Conservation (phyloP, 92 coral and sea anemone species). For the Palythoa grandis region DNA sequence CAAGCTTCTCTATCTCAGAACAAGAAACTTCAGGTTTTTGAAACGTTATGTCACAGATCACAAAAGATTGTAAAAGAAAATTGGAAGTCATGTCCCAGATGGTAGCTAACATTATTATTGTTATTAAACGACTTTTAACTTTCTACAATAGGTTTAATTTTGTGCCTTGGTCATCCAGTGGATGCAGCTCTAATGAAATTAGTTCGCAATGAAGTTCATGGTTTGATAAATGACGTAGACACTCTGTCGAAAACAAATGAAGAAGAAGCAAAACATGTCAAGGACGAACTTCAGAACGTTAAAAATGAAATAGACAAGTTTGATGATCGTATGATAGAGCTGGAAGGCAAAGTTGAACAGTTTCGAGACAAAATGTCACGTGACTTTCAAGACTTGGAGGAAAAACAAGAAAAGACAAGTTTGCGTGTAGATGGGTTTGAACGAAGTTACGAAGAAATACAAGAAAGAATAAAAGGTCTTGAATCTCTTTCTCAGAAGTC, state of each 20-base stretch:
- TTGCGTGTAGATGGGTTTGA: conserved; percentile 40
- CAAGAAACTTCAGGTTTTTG: too few relatives aligned
- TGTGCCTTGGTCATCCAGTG: conserved; percentile 80
- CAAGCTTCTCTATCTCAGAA: too few relatives aligned
- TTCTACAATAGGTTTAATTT: conserved; percentile 57
- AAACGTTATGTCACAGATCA: too few relatives aligned
- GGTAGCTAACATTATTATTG: too few relatives aligned
- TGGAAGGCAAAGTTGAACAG: conserved; percentile 23
- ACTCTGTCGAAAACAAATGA: conserved; percentile 33
- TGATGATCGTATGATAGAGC: conserved; percentile 27
- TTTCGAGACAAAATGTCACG: background rate
- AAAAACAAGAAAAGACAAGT: conserved; percentile 1
- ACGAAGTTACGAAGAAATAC: conserved; percentile 31
- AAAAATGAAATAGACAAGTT: conserved; percentile 51
- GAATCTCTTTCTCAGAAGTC: conserved; percentile 6
- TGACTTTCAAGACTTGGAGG: background rate
- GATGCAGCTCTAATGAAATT: conserved; percentile 77
- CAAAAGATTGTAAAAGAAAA: too few relatives aligned
- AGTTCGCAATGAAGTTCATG: conserved; percentile 57
- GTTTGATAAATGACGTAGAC: conserved; percentile 46
- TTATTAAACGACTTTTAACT: too few relatives aligned
- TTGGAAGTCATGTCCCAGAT: too few relatives aligned
- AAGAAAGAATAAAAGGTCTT: conserved; percentile 44
- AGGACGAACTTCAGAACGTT: conserved; percentile 55
- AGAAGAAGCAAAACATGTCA: conserved; percentile 66